phyloP scores from a whole-genome alignment of 2,113 vertebrate species.

The Eonycteris spelaea region DNA sequence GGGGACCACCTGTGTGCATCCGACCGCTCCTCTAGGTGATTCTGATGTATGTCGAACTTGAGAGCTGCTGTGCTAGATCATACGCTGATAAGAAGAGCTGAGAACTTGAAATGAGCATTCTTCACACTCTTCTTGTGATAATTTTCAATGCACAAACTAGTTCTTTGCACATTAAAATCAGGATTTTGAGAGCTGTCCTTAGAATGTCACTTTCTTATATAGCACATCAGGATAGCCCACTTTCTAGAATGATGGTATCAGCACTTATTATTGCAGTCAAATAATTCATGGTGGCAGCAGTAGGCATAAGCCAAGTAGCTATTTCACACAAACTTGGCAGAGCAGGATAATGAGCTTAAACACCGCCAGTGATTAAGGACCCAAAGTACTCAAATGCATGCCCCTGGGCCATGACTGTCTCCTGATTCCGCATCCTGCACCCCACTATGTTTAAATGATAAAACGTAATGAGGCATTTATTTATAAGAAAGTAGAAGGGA shows the following conservation, averaged over 20 bases:
- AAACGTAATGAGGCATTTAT: background rate
- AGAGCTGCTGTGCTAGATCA: background rate
- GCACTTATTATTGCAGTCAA: background rate
- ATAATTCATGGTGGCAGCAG: background rate
- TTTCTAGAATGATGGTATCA: background rate
- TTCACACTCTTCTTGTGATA: background rate
- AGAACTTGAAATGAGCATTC: background rate
- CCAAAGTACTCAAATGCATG: background rate
- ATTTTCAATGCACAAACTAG: background rate
- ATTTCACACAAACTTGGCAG: background rate
- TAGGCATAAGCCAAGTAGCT: background rate
- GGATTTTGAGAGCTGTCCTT: background rate
- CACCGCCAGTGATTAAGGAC: background rate
- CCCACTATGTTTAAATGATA: background rate
- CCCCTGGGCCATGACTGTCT: background rate
- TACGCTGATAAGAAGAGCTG: background rate
- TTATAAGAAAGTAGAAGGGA: background rate
- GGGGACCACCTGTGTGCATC: background rate
- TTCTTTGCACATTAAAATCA: background rate
- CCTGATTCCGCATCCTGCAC: background rate
- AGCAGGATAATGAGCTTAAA: slow-evolving; percentile 28
- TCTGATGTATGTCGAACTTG: background rate
- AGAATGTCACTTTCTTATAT: background rate
- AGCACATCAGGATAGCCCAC: background rate
- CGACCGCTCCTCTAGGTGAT: background rate